These are phyloP conservation scores for Cyphomyrus plagiostoma DNA, from an alignment of 2,113 vertebrate genomes.

Conservation along the genomic window DNA sequence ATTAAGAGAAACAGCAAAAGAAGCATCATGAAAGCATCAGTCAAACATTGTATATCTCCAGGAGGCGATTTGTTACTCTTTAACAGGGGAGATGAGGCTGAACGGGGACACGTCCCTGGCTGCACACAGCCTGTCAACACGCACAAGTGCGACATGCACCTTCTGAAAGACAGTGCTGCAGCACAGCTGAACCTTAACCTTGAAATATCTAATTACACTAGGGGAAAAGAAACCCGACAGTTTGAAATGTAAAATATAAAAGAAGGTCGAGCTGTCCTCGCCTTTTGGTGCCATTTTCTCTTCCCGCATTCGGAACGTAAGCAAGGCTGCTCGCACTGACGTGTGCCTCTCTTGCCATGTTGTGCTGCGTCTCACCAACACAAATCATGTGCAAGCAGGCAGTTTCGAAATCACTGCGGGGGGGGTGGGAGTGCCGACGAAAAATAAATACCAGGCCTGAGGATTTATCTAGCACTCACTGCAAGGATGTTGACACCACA, in stretches of 20 bases:
- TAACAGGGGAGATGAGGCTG: neutral
- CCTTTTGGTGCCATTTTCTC: neutral
- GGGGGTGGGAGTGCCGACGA: neutral
- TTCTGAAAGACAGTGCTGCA: neutral
- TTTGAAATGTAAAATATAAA: neutral
- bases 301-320: neutral
- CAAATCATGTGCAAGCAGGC: neutral
- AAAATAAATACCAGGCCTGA: neutral
- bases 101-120: neutral
- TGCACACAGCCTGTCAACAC: neutral
- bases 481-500: neutral
- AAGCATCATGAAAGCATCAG: neutral
- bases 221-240: neutral
- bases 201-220: neutral
- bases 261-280: neutral
- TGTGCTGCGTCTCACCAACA: neutral
- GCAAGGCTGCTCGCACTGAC: neutral
- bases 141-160: neutral
- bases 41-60: neutral
- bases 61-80: neutral
- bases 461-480: neutral
- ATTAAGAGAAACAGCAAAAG: neutral
- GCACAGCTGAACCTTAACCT: neutral
- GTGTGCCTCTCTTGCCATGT: neutral
- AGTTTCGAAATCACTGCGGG: neutral